Percentiles rank a stretch among this genome's conserved stretches.
These are phyloP conservation scores for Parelbella ahira DNA, from an alignment of 2,888 invertebrate genomes.

Conservation along the genomic window DNA sequence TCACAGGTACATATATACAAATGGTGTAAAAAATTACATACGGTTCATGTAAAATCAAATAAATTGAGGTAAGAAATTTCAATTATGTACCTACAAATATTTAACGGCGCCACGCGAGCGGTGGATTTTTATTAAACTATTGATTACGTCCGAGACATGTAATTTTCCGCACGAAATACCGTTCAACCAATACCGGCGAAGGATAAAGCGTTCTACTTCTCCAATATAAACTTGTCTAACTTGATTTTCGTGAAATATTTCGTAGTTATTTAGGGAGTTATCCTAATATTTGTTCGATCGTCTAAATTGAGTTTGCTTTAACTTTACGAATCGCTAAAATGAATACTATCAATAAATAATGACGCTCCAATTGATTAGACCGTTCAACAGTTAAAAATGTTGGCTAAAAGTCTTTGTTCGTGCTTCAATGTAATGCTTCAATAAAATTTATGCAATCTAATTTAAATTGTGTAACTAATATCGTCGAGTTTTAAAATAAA, in stretches of 20 bases:
- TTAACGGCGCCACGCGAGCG: constrained; percentile 6
- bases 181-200: constrained; percentile 11
- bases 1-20: too few relatives aligned
- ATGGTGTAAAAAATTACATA: too few relatives aligned
- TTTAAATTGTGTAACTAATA: too few relatives aligned
- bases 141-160: constrained; percentile 11
- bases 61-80: constrained; percentile 2
- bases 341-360: too few relatives aligned
- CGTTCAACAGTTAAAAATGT: too few relatives aligned
- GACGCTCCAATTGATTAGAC: too few relatives aligned
- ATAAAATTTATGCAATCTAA: too few relatives aligned
- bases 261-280: constrained; percentile 1
- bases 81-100: constrained; percentile 1
- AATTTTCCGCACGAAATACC: constrained; percentile 18
- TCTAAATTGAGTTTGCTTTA: neutral
- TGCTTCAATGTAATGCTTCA: too few relatives aligned
- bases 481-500: too few relatives aligned
- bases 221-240: constrained; percentile 9
- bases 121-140: constrained; percentile 5
- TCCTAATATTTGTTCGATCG: constrained; percentile 4
- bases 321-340: too few relatives aligned
- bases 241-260: constrained; percentile 10
- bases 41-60: too few relatives aligned
- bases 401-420: too few relatives aligned
- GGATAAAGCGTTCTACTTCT: constrained; percentile 10